Conservation (phyloP, 2,888 invertebrate species). For the Andrena bucephala region DNA sequence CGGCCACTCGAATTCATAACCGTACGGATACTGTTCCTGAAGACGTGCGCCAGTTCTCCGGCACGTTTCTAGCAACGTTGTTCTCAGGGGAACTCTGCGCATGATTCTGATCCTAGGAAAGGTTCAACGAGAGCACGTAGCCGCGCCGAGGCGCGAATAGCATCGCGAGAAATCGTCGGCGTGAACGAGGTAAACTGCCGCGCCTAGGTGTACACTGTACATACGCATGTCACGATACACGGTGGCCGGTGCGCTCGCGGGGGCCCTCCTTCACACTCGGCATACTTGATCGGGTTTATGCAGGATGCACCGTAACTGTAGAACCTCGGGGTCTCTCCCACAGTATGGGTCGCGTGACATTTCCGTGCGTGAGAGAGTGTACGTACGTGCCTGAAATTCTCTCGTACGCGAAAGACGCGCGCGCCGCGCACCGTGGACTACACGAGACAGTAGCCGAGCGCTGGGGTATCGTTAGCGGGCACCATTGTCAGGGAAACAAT, state of each 20-base stretch:
- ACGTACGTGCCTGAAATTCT: slow-evolving; percentile 66
- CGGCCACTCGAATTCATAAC: no score
- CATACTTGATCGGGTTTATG: slow-evolving; percentile 79
- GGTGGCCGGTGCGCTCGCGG: slow-evolving; percentile 71
- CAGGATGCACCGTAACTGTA: slow-evolving; percentile 77
- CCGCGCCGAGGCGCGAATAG: slow-evolving; percentile 19
- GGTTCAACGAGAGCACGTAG: neutral
- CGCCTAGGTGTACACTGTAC: slow-evolving; percentile 72
- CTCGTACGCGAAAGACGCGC: slow-evolving; percentile 42
- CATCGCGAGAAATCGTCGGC: slow-evolving; percentile 69
- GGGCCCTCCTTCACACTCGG: slow-evolving; percentile 76
- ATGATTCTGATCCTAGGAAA: no score
- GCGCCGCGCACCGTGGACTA: neutral
- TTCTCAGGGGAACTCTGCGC: no score
- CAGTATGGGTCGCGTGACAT: slow-evolving; percentile 52
- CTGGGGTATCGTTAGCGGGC: no score
- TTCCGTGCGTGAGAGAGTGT: slow-evolving; percentile 47
- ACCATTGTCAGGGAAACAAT: no score
- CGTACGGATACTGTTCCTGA: no score
- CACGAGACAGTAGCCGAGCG: neutral
- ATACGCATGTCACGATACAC: slow-evolving; percentile 75
- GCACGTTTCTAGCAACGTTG: no score
- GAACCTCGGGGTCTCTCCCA: slow-evolving; percentile 59
- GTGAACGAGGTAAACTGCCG: slow-evolving; percentile 76
- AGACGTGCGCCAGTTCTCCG: no score